These are phyloP conservation scores for Scopus umbretta DNA, from an alignment of 2,113 vertebrate species.

Conservation along the genomic window DNA sequence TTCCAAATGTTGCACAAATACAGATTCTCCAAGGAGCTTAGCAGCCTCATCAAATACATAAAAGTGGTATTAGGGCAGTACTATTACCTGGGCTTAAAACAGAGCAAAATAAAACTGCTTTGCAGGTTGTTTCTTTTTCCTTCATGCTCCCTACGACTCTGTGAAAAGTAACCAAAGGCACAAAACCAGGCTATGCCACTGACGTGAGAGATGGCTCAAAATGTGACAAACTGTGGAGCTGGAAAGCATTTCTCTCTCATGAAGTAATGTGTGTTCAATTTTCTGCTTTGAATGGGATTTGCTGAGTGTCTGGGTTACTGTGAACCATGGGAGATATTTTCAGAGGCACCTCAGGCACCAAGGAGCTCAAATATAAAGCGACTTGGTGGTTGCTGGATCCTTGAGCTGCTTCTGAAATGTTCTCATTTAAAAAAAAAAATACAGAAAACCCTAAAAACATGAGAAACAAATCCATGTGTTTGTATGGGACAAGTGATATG, in stretches of 20 bases:
- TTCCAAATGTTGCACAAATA: background rate
- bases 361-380: background rate
- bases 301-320: background rate
- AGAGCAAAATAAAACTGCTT: background rate
- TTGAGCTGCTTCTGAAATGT: background rate
- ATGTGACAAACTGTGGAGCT: background rate
- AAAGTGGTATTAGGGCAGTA: background rate
- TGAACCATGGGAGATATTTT: background rate
- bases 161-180: background rate
- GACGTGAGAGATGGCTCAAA: background rate
- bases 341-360: background rate
- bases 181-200: background rate
- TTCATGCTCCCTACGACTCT: background rate
- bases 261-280: slow-evolving; percentile 19
- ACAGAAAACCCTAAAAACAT: background rate
- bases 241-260: slow-evolving; percentile 29
- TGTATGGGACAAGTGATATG: background rate
- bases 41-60: background rate
- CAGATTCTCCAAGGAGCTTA: background rate
- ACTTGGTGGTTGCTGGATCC: background rate
- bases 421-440: background rate
- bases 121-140: background rate
- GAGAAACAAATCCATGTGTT: background rate
- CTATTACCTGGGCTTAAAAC: background rate
- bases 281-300: slow-evolving; percentile 27